Conservation (phyloP, 2,888 invertebrate species). For the Amphiduros pacificus region DNA sequence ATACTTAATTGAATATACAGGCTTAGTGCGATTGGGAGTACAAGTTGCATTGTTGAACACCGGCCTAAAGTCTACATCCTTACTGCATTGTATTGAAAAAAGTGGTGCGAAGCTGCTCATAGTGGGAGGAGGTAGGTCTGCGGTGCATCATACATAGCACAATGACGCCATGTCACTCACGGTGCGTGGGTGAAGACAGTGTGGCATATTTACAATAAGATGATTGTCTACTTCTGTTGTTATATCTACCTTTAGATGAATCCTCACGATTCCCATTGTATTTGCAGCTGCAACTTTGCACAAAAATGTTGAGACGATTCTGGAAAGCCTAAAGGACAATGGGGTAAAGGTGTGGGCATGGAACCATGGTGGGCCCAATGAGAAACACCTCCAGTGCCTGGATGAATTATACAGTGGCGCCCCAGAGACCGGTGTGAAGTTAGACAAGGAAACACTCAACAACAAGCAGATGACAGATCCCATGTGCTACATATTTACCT, state of each 20-base stretch:
- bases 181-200: no score
- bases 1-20: slow-evolving; percentile 31
- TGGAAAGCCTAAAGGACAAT: slow-evolving; percentile 26
- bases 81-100: slow-evolving; percentile 83
- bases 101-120: slow-evolving; percentile 83
- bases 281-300: slow-evolving; percentile 35
- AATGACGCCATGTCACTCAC: no score
- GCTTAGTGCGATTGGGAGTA: slow-evolving; percentile 58
- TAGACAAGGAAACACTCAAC: no score
- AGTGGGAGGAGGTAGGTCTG: slow-evolving; percentile 39
- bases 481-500: slow-evolving; percentile 92
- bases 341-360: not conserved
- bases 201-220: no score
- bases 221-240: no score
- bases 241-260: no score
- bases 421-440: no score
- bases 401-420: no score
- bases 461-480: no score
- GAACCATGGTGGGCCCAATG: not conserved
- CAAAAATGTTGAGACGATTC: slow-evolving; percentile 36
- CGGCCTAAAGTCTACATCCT: slow-evolving; percentile 79
- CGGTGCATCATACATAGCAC: no score
- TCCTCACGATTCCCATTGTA: no score
- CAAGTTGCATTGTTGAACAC: slow-evolving; percentile 84
- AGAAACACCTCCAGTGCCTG: no score